A percentile compares a stretch with the other conserved stretches of the same genome.
Conservation (phyloP, 2,113 vertebrate species). For the Antigone vipio region DNA sequence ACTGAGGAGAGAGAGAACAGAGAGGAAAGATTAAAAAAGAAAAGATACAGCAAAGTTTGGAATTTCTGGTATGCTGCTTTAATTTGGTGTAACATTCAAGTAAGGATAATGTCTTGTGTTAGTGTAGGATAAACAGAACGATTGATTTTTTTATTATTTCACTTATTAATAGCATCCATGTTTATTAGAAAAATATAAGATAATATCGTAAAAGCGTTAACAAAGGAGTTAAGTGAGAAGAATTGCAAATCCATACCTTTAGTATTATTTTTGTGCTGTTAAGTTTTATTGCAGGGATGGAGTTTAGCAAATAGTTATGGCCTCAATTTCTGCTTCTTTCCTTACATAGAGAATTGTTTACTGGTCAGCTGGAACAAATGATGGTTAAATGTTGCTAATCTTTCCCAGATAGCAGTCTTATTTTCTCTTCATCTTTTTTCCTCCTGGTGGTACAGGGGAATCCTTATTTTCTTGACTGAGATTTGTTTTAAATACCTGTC, state of each 20-base stretch:
- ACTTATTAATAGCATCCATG: neutral
- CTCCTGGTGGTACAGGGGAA: neutral
- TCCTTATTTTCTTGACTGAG: neutral
- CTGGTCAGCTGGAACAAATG: neutral
- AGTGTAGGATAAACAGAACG: neutral
- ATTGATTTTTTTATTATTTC: neutral
- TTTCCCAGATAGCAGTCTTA: fast-evolving
- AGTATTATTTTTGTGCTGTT: neutral
- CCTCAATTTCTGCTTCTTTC: neutral
- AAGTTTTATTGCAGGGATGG: neutral
- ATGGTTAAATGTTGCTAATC: neutral
- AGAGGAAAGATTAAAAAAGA: neutral
- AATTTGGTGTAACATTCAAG: neutral
- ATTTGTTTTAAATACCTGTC: neutral
- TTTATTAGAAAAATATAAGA: neutral
- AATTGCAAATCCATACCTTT: neutral
- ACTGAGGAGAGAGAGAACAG: neutral
- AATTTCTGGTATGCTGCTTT: neutral
- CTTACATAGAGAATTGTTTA: neutral
- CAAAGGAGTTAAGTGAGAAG: neutral
- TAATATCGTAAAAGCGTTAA: neutral
- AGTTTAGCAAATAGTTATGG: neutral
- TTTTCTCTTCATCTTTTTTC: neutral
- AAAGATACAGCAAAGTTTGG: neutral
- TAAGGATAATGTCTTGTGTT: neutral